Conservation (phyloP, 1,140 invertebrate genomes). For the Drosophila erecta region DNA sequence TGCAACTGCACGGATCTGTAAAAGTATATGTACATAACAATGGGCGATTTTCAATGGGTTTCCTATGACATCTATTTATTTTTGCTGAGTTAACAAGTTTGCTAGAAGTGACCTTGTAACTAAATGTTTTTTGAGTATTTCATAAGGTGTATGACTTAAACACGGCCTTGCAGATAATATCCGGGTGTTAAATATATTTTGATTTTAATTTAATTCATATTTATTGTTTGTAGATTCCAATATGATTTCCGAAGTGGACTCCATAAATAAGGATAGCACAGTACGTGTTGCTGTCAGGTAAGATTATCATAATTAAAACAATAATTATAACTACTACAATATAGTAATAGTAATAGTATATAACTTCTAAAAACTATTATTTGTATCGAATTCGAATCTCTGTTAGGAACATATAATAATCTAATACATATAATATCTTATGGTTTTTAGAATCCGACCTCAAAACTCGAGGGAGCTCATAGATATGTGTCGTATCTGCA, state of each 20-base stretch:
- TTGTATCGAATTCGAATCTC: too few relatives aligned
- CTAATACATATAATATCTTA: too few relatives aligned
- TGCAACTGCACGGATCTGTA: neutral
- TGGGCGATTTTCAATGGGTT: neutral
- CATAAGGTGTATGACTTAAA: neutral
- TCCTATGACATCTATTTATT: neutral
- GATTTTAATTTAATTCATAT: neutral
- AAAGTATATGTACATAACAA: neutral
- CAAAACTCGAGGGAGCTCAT: constrained; percentile 96
- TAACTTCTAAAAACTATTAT: too few relatives aligned
- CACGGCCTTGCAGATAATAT: neutral
- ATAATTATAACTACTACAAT: too few relatives aligned
- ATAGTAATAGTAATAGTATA: too few relatives aligned
- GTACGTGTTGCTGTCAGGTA: constrained; percentile 47
- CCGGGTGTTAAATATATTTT: neutral
- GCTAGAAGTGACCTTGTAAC: neutral
- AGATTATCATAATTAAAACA: neutral
- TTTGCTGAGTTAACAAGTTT: constrained; percentile 1
- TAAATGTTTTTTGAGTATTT: neutral
- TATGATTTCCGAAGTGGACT: constrained; percentile 33
- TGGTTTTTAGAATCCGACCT: constrained; percentile 93
- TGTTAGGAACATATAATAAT: too few relatives aligned
- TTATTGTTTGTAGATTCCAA: constrained; percentile 13
- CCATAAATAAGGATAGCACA: constrained; percentile 17
- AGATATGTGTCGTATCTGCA: constrained; percentile 97